These are phyloP conservation scores for Acanthosepion lycidas DNA, from an alignment of 2,888 invertebrate genomes.

Conservation along the genomic window DNA sequence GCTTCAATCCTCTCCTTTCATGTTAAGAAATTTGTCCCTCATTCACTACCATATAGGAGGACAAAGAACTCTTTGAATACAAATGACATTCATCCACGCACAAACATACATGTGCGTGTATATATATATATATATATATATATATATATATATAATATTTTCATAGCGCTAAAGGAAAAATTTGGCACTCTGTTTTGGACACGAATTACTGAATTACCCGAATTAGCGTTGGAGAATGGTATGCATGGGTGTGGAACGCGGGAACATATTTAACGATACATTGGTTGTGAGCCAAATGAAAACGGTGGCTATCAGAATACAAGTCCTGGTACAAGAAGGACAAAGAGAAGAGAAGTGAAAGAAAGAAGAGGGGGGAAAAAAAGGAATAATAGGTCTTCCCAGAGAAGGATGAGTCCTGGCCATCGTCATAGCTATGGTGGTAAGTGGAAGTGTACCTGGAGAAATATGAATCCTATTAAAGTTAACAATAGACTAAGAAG, in stretches of 20 bases:
- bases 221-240: not conserved
- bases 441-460: not conserved
- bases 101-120: not conserved
- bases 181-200: not conserved
- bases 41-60: no score
- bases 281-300: constrained; percentile 4
- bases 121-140: constrained; percentile 33
- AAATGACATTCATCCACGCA: no score
- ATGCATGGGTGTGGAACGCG: not conserved
- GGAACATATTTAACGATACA: constrained; percentile 33
- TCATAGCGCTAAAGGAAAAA: not conserved
- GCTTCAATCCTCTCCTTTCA: no score
- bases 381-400: not conserved
- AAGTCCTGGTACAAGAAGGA: not conserved
- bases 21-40: no score
- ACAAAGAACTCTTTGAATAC: no score
- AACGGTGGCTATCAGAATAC: not conserved
- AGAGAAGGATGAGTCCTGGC: not conserved
- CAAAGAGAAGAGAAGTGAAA: not conserved
- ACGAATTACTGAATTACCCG: not conserved
- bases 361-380: not conserved
- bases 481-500: not conserved
- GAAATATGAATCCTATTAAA: not conserved
- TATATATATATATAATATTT: no score
- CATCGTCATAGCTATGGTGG: not conserved